Evolutionary conservation across 2,797 vertebrate genomes (phyloP), one percentile per base, ranked within the genome.

Genomic region (Poecilia wingei): DNA sequence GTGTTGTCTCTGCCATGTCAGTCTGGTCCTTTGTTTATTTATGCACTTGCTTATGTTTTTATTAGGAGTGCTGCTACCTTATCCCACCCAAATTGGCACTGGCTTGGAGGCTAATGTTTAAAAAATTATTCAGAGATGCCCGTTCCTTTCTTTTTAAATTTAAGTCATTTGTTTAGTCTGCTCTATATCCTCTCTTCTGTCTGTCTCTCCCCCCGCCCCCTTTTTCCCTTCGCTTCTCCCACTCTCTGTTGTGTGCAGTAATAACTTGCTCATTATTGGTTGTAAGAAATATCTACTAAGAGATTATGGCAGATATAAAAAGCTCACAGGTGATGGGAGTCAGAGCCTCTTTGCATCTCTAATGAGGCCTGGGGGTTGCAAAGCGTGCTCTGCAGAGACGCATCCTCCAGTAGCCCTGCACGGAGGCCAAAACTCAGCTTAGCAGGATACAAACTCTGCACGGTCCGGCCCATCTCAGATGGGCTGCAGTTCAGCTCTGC

Each of bases 301-400:
- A 95, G 93, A 95, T 95, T 95, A 94, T 91, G 84, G 90, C 82
- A 90, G 87, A 94, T 95, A 95, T 94, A 95, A 94, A 93, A 95
- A 95, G 93, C 92, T 89, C 88, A 89, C 84, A 92, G 94, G 93
- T 94, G 94, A 94, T 89, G 88, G 84, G 87, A 93, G 91, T 93
- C 80, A 86, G 93, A 94, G 89, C 88, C 86, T 89, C 88, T 88
- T 84, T 83, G 94, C 92, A 95, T 95, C 78, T 81, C 61, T 95
- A 95, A 96, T 94, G 90, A 95, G 89, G 90, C 88, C 77, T 39
- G 91, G 87, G 94, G 87, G 90, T 93, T 91, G 93, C 82, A 84
- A 78, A 85, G 82, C 75, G 76, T 70, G 25, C 87, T 92, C 94
- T 74, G 49, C 75, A 46, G 94, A 94, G 93, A 87, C 75, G 1